Percentiles rank a stretch among this genome's conserved stretches.
Conservation (phyloP, 1,140 invertebrate species). For the Lysiphlebus fabarum region DNA sequence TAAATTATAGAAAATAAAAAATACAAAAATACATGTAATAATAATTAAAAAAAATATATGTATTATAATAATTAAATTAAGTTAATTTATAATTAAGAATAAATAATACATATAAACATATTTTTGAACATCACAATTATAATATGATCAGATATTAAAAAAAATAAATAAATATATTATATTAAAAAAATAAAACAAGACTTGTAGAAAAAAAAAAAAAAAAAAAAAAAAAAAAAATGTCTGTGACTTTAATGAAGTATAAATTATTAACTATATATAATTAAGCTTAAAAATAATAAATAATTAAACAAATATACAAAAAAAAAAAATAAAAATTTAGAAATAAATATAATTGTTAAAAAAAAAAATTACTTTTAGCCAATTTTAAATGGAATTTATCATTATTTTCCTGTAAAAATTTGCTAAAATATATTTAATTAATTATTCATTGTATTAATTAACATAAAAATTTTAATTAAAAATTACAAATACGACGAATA, state of each 20-base stretch:
- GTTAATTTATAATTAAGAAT: constrained; percentile 18
- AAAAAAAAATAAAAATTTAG: constrained; percentile 5
- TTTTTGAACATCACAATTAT: constrained; percentile 22
- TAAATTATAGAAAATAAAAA: constrained; percentile 10
- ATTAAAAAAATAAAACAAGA: constrained; percentile 16
- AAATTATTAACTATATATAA: constrained; percentile 17
- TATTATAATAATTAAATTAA: constrained; percentile 32
- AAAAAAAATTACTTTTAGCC: not conserved
- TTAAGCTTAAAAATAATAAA: constrained; percentile 6
- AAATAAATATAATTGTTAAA: constrained; percentile 4
- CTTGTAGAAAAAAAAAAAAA: constrained; percentile 18
- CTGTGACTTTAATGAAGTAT: constrained; percentile 24
- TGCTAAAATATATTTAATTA: too few relatives aligned
- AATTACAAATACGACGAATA: not conserved
- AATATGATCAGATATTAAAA: constrained; percentile 1
- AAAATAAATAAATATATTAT: constrained; percentile 8
- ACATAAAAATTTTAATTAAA: not conserved
- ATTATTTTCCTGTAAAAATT: too few relatives aligned
- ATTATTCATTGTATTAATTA: too few relatives aligned
- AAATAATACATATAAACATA: constrained; percentile 22
- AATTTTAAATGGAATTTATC: too few relatives aligned
- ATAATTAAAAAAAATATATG: constrained; percentile 38
- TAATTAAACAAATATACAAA: constrained; percentile 5
- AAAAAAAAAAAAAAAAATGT: constrained; percentile 19
- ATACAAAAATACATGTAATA: constrained; percentile 26